Conservation (phyloP, 2,888 invertebrate species). For the Drosophila gaucha region DNA sequence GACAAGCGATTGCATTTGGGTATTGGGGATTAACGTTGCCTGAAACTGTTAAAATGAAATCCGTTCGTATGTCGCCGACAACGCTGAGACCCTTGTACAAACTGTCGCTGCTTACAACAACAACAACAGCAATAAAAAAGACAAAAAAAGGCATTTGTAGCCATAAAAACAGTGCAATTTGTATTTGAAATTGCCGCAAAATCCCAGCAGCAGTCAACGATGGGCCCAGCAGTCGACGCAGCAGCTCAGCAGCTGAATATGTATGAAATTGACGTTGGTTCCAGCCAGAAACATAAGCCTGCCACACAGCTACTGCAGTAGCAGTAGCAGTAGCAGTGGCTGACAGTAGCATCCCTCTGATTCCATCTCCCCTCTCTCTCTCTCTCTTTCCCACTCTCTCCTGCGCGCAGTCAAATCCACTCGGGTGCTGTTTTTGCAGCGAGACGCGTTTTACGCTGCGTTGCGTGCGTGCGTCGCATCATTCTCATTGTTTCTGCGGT, state of each 20-base stretch:
- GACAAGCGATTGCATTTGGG: conserved; percentile 78
- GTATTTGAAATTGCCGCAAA: conserved; percentile 81
- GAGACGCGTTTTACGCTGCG: conserved; percentile 47
- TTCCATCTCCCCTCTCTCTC: not conserved
- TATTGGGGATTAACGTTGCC: conserved; percentile 79
- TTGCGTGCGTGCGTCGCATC: conserved; percentile 48
- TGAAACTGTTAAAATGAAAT: conserved; percentile 81
- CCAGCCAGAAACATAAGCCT: conserved; percentile 55
- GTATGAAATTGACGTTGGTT: conserved; percentile 72
- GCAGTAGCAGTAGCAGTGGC: conserved; percentile 21
- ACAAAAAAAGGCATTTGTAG: conserved; percentile 59
- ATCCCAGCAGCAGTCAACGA: conserved; percentile 69
- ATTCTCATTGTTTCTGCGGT: conserved; percentile 37
- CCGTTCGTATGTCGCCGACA: conserved; percentile 67
- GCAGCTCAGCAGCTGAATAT: conserved; percentile 64
- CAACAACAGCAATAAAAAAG: conserved; percentile 31
- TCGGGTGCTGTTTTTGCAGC: conserved; percentile 57
- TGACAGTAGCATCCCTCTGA: conserved; percentile 35
- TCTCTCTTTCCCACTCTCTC: not conserved
- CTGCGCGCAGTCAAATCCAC: conserved; percentile 55
- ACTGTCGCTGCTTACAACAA: conserved; percentile 68
- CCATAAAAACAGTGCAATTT: conserved; percentile 79
- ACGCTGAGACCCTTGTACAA: conserved; percentile 74
- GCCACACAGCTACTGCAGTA: conserved; percentile 39
- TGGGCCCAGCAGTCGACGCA: conserved; percentile 46